A percentile compares a stretch with the other conserved stretches of the same genome.
These are phyloP conservation scores for Amniataba percoides DNA, from an alignment of 2,797 vertebrate genomes.

Conservation along the genomic window DNA sequence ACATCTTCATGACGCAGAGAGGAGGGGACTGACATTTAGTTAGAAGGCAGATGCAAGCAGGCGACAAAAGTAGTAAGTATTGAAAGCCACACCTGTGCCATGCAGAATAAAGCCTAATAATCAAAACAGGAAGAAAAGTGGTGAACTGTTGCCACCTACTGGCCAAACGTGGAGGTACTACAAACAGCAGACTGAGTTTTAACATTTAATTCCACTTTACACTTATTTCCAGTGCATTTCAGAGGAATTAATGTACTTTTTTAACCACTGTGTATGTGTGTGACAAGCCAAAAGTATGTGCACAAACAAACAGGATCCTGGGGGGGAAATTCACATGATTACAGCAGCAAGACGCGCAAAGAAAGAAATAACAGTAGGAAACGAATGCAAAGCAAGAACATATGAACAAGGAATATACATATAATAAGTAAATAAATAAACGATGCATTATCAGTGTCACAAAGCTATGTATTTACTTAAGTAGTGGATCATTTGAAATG, in stretches of 20 bases:
- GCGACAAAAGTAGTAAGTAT: not conserved
- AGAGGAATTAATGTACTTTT: not conserved
- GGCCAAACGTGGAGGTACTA: conserved; percentile 12
- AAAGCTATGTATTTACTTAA: not conserved
- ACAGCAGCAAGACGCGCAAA: too few species aligned
- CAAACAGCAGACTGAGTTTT: too few species aligned
- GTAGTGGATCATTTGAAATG: too few species aligned
- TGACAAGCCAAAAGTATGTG: not conserved
- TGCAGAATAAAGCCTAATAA: not conserved
- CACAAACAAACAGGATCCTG: not conserved
- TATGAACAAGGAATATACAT: too few species aligned
- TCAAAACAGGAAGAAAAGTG: not conserved
- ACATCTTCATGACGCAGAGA: not conserved
- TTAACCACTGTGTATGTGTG: not conserved
- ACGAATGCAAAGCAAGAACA: too few species aligned
- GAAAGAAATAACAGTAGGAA: too few species aligned
- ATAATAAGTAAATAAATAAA: too few species aligned
- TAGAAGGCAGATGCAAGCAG: not conserved
- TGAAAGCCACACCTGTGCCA: conserved; percentile 10
- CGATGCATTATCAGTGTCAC: not conserved
- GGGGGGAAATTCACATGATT: too few species aligned
- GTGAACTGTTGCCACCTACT: conserved; percentile 64
- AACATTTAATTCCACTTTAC: not conserved
- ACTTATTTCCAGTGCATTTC: not conserved
- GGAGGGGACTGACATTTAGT: not conserved